Evolutionary conservation across 2,797 vertebrate genomes (phyloP), one percentile per base, ranked within the genome.

Genomic region (Eulemur mongoz): DNA sequence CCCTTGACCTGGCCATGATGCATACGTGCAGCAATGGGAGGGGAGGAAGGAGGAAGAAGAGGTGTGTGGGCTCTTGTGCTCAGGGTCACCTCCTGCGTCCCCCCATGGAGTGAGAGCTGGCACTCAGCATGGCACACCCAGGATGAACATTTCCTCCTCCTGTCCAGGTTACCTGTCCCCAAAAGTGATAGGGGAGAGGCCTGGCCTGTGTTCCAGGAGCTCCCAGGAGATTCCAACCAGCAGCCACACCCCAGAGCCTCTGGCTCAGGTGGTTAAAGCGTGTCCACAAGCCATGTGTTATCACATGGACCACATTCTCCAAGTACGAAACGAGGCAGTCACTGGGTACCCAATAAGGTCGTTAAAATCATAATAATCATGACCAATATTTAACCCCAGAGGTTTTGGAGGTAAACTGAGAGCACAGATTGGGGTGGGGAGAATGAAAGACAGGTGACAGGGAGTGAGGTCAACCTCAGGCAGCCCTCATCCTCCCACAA

Each of bases 41-140:
- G 54, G 22, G 54, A 57, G 8, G 69, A 25, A 23, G 69, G 12
- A 72, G 69, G 23, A 25, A 13, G 30, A 65, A 48, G 43, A 50
- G 30, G 32, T 22, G 1, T 35, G 43, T 22, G 43, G 1, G 52
- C 35, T 80, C 25, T 43, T 1, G 0, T 17, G 4, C 35, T 48
- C 20, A 23, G 50, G 83, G 4, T 9, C 7, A 4, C 17, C n/a
- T 86, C 27, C 2, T 54, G 11, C 8, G 10, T 48, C 13, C 50
- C 27, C 27, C 38, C 4, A 7, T 30, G 17, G 38, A 78, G 57
- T 43, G 10, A 30, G 57, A 59, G 17, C 38, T 72, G 69, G 69
- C 38, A 23, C 22, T 52, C 15, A 78, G 48, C 23, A 70, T 13
- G 35, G 27, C n/a, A 73, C 13, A 15, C n/a, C 15, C 10, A 30